A percentile compares a stretch with the other conserved stretches of the same genome.
Evolutionary conservation across 2,888 invertebrate species (phyloP).

Genomic region (Eristalis pertinax): DNA sequence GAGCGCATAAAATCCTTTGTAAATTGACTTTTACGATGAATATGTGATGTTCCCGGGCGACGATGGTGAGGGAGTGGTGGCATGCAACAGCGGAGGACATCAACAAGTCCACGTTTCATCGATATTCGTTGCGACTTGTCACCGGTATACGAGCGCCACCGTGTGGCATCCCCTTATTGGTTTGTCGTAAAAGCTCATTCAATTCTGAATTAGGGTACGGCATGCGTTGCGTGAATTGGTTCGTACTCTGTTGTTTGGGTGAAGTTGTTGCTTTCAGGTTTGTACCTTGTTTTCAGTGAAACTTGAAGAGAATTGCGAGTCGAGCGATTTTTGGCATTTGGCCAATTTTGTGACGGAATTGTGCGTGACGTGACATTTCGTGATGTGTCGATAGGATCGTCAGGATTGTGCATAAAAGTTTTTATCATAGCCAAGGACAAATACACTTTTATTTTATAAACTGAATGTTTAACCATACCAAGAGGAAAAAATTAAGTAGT

Average conservation of each 20-base stretch:
- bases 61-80: background rate
- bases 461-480: too few relatives aligned
- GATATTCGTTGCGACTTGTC: constrained; percentile 7
- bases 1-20: constrained; percentile 29
- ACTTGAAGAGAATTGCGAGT: too few relatives aligned
- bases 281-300: too few relatives aligned
- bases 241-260: background rate
- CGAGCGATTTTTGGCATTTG: too few relatives aligned
- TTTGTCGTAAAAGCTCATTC: constrained; percentile 45
- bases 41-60: constrained; percentile 1
- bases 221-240: background rate
- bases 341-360: too few relatives aligned
- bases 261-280: too few relatives aligned
- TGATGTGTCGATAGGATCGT: too few relatives aligned
- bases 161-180: constrained; percentile 7
- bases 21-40: constrained; percentile 44
- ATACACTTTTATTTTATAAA: too few relatives aligned
- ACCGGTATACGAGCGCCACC: constrained; percentile 1
- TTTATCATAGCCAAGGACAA: too few relatives aligned
- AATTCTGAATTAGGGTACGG: background rate
- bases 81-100: constrained; percentile 1
- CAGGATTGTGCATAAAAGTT: too few relatives aligned
- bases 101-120: constrained; percentile 18
- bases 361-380: too few relatives aligned
- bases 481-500: too few relatives aligned